A percentile compares a stretch with the other conserved stretches of the same genome.
phyloP scores from a whole-genome alignment of 2,797 vertebrate genomes.

The Xenentodon cancila region DNA sequence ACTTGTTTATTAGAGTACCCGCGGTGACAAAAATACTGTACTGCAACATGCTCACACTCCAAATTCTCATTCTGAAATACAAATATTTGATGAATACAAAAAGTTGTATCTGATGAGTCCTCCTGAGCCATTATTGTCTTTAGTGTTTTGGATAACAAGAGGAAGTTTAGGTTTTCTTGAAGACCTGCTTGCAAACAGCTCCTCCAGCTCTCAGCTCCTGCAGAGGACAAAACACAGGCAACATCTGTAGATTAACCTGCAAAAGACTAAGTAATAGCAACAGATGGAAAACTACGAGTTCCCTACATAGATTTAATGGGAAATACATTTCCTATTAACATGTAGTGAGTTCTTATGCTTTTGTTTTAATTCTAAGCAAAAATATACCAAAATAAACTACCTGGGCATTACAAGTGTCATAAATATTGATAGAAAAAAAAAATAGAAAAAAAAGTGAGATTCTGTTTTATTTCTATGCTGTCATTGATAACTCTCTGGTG shows the following conservation, averaged over 20 bases:
- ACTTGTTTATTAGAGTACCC: slow-evolving; percentile 38
- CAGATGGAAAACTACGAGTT: not conserved
- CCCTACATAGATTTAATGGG: not conserved
- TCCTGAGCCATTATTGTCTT: slow-evolving; percentile 20
- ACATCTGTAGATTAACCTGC: not conserved
- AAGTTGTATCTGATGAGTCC: not conserved
- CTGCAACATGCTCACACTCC: not conserved
- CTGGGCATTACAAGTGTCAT: no score
- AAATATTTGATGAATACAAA: slow-evolving; percentile 11
- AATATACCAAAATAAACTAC: no score
- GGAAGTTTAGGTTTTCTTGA: slow-evolving; percentile 75
- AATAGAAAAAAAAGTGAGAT: no score
- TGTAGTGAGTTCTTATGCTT: no score
- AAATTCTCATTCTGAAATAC: slow-evolving; percentile 1
- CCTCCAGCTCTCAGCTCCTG: slow-evolving; percentile 82
- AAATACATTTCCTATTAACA: no score
- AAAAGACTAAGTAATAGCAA: not conserved
- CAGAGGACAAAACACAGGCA: slow-evolving; percentile 15
- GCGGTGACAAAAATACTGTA: slow-evolving; percentile 27
- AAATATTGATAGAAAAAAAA: no score
- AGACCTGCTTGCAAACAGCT: slow-evolving; percentile 75
- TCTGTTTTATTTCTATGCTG: no score
- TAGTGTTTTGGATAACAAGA: not conserved
- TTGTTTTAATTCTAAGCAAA: no score
- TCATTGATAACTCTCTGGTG: no score